A percentile compares a stretch with the other conserved stretches of the same genome.
These are phyloP conservation scores for Heliothis subflexa DNA, from an alignment of 1,140 invertebrate genomes.

Conservation along the genomic window DNA sequence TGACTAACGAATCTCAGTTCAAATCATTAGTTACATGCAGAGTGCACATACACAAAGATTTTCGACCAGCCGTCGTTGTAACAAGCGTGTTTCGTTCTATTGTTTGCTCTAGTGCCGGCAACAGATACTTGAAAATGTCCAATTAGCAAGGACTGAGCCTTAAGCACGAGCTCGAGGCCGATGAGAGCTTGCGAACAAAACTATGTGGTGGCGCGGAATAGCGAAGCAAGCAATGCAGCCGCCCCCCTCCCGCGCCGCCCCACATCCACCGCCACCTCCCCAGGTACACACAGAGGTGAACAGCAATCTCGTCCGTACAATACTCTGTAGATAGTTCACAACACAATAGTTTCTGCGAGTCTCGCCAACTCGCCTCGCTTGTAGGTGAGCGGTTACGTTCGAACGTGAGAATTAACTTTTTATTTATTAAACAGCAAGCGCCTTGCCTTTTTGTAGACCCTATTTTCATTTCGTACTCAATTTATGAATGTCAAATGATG, in stretches of 20 bases:
- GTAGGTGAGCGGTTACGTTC: slow-evolving; percentile 40
- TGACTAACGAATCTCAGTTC: slow-evolving; percentile 36
- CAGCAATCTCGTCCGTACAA: slow-evolving; percentile 69
- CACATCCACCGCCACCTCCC: slow-evolving; percentile 28
- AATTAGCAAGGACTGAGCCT: slow-evolving; percentile 73
- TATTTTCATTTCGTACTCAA: not conserved
- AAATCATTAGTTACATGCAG: slow-evolving; percentile 32
- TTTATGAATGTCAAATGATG: not conserved
- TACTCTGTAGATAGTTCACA: slow-evolving; percentile 55
- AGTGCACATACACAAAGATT: slow-evolving; percentile 14
- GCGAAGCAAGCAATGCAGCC: slow-evolving; percentile 61
- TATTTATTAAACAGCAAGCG: slow-evolving; percentile 22
- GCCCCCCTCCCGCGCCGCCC: slow-evolving; percentile 40
- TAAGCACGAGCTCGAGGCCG: slow-evolving; percentile 65
- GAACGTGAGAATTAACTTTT: slow-evolving; percentile 42
- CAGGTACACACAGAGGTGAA: slow-evolving; percentile 63
- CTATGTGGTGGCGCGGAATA: slow-evolving; percentile 70
- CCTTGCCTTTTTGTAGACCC: not conserved
- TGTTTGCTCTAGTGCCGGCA: slow-evolving; percentile 55
- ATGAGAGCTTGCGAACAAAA: slow-evolving; percentile 74
- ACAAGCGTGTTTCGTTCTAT: slow-evolving; percentile 49
- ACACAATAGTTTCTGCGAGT: slow-evolving; percentile 51
- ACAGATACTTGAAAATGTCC: slow-evolving; percentile 69
- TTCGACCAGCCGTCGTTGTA: slow-evolving; percentile 34
- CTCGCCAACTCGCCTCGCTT: slow-evolving; percentile 40